Conservation (phyloP, 2,888 invertebrate genomes). For the Onthophagus sagittarius region DNA sequence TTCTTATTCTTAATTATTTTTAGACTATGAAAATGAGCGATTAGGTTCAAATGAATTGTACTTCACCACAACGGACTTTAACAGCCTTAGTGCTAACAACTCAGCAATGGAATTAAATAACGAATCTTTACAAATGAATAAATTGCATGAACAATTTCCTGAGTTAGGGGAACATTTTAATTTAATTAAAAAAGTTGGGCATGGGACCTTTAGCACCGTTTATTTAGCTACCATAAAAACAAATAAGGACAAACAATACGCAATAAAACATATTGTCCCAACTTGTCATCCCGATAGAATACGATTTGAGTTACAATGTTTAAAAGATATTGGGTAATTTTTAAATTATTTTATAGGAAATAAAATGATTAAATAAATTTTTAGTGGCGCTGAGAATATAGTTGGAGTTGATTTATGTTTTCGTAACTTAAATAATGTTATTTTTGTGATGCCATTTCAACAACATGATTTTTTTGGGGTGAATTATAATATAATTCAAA, state of each 20-base stretch:
- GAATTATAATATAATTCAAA: conserved; percentile 42
- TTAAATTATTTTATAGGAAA: conserved; percentile 2
- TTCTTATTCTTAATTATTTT: neutral
- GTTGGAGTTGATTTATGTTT: conserved; percentile 77
- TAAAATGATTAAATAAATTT: conserved; percentile 29
- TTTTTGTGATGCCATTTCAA: conserved; percentile 87
- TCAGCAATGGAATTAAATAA: neutral
- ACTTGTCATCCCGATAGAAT: conserved; percentile 80
- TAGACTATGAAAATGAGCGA: conserved; percentile 19
- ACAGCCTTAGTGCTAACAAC: neutral
- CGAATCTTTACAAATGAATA: conserved; percentile 21
- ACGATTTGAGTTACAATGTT: conserved; percentile 74
- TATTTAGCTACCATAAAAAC: conserved; percentile 68
- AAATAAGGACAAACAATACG: conserved; percentile 61
- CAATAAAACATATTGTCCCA: conserved; percentile 83
- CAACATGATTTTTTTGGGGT: conserved; percentile 76
- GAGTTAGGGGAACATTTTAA: conserved; percentile 25
- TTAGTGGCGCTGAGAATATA: conserved; percentile 75
- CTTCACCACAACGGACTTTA: conserved; percentile 16
- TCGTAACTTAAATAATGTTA: conserved; percentile 72
- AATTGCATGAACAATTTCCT: conserved; percentile 23
- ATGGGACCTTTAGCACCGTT: conserved; percentile 86
- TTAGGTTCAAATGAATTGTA: conserved; percentile 18
- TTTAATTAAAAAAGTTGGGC: conserved; percentile 59
- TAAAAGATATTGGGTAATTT: conserved; percentile 70